These are phyloP conservation scores for Otus sunia DNA, from an alignment of 2,113 vertebrate genomes.

Conservation along the genomic window DNA sequence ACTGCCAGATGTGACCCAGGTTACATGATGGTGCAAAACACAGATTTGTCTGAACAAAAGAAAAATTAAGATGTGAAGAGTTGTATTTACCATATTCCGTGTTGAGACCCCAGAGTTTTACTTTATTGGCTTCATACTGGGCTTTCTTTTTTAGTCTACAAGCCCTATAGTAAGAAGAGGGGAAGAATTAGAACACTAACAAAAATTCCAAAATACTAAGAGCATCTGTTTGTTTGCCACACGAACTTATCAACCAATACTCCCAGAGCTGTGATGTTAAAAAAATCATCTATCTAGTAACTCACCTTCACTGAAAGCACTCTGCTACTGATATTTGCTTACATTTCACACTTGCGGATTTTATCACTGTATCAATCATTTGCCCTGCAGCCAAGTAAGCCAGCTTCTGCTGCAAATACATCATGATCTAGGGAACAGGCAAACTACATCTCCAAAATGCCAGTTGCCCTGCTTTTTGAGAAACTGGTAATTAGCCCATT, in stretches of 20 bases:
- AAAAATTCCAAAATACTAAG: constrained; percentile 1
- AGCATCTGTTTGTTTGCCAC: neutral
- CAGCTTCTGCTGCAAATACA: neutral
- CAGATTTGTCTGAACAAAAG: constrained; percentile 7
- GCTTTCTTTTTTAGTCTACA: constrained; percentile 99
- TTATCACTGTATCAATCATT: neutral
- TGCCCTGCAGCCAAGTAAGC: neutral
- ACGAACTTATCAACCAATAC: neutral
- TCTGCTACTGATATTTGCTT: neutral
- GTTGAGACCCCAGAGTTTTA: constrained; percentile 98
- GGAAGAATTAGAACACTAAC: constrained; percentile 43
- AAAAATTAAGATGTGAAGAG: constrained; percentile 17
- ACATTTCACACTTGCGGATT: neutral
- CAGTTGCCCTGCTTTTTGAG: neutral
- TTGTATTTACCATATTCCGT: constrained; percentile 92
- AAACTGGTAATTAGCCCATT: neutral
- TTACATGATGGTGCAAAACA: neutral
- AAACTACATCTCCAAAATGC: neutral
- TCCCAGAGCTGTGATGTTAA: neutral
- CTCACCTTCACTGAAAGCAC: neutral
- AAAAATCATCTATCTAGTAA: neutral
- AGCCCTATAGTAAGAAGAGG: constrained; percentile 79
- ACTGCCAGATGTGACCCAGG: neutral
- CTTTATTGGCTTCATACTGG: constrained; percentile 99
- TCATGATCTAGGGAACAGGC: neutral